Evolutionary conservation across 2,797 vertebrate species (phyloP), one percentile per base, ranked within the genome.

Genomic region (Onychomys torridus): DNA sequence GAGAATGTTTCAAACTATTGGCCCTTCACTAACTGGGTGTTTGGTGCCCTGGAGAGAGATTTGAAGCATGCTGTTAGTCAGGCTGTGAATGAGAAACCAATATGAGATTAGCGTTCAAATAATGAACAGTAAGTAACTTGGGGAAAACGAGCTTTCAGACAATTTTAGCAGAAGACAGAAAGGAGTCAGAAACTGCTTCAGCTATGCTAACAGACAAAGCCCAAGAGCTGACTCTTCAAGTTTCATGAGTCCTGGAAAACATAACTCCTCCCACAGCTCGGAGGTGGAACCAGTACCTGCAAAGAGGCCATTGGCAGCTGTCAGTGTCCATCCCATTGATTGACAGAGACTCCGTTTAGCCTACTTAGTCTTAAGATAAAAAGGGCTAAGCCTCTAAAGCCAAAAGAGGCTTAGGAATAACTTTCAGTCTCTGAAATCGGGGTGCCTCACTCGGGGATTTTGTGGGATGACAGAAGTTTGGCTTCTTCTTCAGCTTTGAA

Each of bases 81-180:
- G 87, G 32, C 55, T 90, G 37, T 7, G 49, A 93, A 43, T 71
- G 43, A 93, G 79, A 96, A 93, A 86, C 46, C 32, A 57, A 97
- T 46, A 90, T 82, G 76, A 96, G 59, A 73, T 32, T 87, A 94
- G 90, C 46, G 32, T 96, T 94, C 91, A 97, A 96, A 95, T 94
- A 94, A 95, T 75, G 95, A 95, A 63, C 76, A 96, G 69, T 49
- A 91, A 89, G 61, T 59, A 82, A 94, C 78, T 95, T 52, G 75
- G 65, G 40, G n/a, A 23, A 94, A 94, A 87, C 63, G 84, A 89
- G 95, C 75, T 95, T 92, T 93, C 14, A 61, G 90, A 90, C 37
- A 40, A 73, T 86, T 90, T 21, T 82, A 85, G 73, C 92, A 96
- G 55, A 86, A 95, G 63, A 83, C 81, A 19, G 73, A 93, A 97